A percentile compares a stretch with the other conserved stretches of the same genome.
Evolutionary conservation across 2,888 invertebrate species (phyloP).

Genomic region (Mythimna pallens): DNA sequence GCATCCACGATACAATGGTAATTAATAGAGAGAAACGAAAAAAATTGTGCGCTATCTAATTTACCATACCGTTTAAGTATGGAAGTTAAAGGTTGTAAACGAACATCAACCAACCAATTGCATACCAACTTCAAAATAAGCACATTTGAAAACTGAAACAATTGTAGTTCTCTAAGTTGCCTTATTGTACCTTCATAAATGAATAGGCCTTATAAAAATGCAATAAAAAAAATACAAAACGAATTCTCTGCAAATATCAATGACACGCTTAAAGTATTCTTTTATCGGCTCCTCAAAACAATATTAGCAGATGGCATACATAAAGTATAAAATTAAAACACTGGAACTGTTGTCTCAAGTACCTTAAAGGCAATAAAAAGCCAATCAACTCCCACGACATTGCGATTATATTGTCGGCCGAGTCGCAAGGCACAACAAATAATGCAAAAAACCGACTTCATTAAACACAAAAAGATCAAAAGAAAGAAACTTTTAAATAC

Average conservation of each 20-base stretch:
- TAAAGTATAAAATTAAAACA: constrained; percentile 56
- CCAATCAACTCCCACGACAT: constrained; percentile 60
- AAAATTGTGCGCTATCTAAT: too few relatives aligned
- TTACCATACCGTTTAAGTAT: too few relatives aligned
- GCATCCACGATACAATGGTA: too few relatives aligned
- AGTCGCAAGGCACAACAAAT: constrained; percentile 41
- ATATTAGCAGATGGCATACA: constrained; percentile 31
- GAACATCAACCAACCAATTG: too few relatives aligned
- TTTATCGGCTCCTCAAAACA: constrained; percentile 33
- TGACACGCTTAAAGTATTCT: constrained; percentile 12
- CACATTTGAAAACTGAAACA: too few relatives aligned
- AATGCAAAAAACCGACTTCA: constrained; percentile 56
- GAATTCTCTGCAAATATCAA: constrained; percentile 15
- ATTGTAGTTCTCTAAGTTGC: too few relatives aligned
- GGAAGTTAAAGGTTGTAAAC: too few relatives aligned
- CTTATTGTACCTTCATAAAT: background rate
- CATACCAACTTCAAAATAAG: too few relatives aligned
- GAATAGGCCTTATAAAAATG: background rate
- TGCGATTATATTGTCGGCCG: constrained; percentile 52
- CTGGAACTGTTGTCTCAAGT: constrained; percentile 47
- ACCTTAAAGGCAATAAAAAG: constrained; percentile 57
- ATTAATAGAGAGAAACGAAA: too few relatives aligned
- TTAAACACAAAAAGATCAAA: constrained; percentile 58
- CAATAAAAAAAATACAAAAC: constrained; percentile 1
- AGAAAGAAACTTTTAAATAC: constrained; percentile 20